Conservation (phyloP, 1,140 invertebrate species). For the Hermetia illucens region DNA sequence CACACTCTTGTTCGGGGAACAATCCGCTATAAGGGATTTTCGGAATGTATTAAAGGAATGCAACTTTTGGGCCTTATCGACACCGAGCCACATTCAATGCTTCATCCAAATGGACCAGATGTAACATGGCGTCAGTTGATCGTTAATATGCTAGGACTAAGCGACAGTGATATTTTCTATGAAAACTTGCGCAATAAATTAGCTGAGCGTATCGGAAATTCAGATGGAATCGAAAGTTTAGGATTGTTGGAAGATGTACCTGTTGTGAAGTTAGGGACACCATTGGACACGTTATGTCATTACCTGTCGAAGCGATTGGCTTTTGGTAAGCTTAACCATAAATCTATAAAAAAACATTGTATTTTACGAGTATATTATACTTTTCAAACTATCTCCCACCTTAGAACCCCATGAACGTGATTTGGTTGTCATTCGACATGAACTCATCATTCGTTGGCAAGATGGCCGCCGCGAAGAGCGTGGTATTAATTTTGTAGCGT, state of each 20-base stretch:
- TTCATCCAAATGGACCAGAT: slow-evolving; percentile 90
- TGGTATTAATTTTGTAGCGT: slow-evolving; percentile 85
- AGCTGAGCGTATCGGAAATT: slow-evolving; percentile 57
- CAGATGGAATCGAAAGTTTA: slow-evolving; percentile 63
- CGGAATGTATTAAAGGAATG: slow-evolving; percentile 72
- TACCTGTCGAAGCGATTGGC: slow-evolving; percentile 77
- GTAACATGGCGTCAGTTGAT: slow-evolving; percentile 91
- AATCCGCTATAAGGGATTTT: slow-evolving; percentile 78
- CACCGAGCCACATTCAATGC: slow-evolving; percentile 63
- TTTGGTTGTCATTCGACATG: slow-evolving; percentile 85
- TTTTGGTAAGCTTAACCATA: slow-evolving; percentile 43
- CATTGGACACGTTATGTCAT: slow-evolving; percentile 83
- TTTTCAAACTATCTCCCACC: neutral
- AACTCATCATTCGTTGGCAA: slow-evolving; percentile 83
- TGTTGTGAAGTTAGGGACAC: slow-evolving; percentile 71
- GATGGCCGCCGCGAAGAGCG: slow-evolving; percentile 69
- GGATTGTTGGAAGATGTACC: slow-evolving; percentile 74
- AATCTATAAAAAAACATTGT: neutral
- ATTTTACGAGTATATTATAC: neutral
- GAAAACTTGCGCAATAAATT: slow-evolving; percentile 80
- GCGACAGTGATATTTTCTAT: slow-evolving; percentile 78
- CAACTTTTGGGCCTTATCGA: slow-evolving; percentile 81
- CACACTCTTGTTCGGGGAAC: slow-evolving; percentile 85
- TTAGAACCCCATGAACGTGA: slow-evolving; percentile 60
- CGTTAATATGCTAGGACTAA: slow-evolving; percentile 70